phyloP scores from a whole-genome alignment of 2,113 vertebrate genomes.

The Isurus oxyrinchus region DNA sequence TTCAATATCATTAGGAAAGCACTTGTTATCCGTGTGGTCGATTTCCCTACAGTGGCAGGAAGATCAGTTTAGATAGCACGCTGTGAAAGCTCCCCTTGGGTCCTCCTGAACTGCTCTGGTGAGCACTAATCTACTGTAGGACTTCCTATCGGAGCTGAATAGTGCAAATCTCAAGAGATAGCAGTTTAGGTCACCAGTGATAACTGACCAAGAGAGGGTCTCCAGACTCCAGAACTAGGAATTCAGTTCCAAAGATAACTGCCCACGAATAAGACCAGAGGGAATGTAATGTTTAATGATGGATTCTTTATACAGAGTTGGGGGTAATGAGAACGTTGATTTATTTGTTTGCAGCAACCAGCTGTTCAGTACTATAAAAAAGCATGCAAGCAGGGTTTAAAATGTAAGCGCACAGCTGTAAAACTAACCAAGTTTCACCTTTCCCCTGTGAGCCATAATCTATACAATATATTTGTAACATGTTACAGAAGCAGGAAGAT shows the following conservation, averaged over 20 bases:
- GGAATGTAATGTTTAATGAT: constrained; percentile 29
- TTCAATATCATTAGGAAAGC: constrained; percentile 38
- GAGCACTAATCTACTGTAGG: background rate
- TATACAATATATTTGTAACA: constrained; percentile 21
- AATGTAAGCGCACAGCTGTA: constrained; percentile 1
- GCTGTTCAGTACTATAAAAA: constrained; percentile 41
- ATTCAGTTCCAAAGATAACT: background rate
- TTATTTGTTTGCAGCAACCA: constrained; percentile 47
- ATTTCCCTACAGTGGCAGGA: background rate
- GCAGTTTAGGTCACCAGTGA: background rate
- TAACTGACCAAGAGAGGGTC: background rate
- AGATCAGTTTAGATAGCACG: background rate
- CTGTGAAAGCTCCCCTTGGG: background rate
- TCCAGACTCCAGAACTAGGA: background rate
- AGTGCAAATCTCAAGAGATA: background rate
- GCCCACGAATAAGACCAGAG: background rate
- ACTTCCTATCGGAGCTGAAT: background rate
- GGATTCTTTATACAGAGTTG: constrained; percentile 23
- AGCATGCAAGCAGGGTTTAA: constrained; percentile 11
- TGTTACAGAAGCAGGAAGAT: constrained; percentile 15
- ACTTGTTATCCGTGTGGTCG: constrained; percentile 36
- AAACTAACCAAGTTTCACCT: constrained; percentile 30
- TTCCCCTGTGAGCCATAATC: constrained; percentile 26
- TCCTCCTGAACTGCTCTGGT: background rate
- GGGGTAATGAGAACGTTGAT: constrained; percentile 48